A percentile compares a stretch with the other conserved stretches of the same genome.
phyloP scores from a whole-genome alignment of 2,113 vertebrate species.

The Python bivittatus region DNA sequence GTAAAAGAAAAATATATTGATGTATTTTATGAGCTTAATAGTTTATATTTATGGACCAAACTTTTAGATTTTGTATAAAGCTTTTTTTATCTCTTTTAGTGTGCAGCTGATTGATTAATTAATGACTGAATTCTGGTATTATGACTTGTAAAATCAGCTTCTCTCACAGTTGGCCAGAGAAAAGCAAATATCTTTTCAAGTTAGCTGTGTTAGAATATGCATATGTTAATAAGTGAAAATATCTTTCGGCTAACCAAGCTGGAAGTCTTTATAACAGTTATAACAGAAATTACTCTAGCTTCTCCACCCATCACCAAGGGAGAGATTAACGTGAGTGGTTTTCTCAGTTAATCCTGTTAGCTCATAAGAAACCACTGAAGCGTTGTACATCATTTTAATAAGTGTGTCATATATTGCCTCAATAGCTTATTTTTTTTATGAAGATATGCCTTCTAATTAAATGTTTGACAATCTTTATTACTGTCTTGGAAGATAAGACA shows the following conservation, averaged over 20 bases:
- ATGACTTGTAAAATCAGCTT: background rate
- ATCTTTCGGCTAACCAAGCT: constrained; percentile 19
- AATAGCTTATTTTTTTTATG: constrained; percentile 42
- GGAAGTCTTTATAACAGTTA: constrained; percentile 34
- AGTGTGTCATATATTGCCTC: constrained; percentile 1
- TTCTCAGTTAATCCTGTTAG: constrained; percentile 64
- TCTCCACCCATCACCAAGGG: constrained; percentile 54
- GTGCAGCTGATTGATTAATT: background rate
- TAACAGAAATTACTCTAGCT: constrained; percentile 34
- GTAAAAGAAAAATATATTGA: background rate
- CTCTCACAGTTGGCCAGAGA: background rate
- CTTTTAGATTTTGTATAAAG: background rate
- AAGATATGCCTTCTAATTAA: constrained; percentile 4
- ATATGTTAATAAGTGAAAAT: background rate
- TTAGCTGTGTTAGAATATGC: background rate
- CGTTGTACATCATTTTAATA: constrained; percentile 7
- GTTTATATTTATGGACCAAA: background rate
- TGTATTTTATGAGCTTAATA: background rate
- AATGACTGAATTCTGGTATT: background rate
- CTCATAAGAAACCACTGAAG: constrained; percentile 29
- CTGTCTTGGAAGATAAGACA: constrained; percentile 1
- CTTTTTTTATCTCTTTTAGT: background rate
- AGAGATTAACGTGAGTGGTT: constrained; percentile 48
- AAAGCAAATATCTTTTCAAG: background rate
- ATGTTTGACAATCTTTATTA: background rate